Evolutionary conservation across 1,140 invertebrate species (phyloP), one percentile per base, ranked within the genome.

Genomic region (Popillia japonica): DNA sequence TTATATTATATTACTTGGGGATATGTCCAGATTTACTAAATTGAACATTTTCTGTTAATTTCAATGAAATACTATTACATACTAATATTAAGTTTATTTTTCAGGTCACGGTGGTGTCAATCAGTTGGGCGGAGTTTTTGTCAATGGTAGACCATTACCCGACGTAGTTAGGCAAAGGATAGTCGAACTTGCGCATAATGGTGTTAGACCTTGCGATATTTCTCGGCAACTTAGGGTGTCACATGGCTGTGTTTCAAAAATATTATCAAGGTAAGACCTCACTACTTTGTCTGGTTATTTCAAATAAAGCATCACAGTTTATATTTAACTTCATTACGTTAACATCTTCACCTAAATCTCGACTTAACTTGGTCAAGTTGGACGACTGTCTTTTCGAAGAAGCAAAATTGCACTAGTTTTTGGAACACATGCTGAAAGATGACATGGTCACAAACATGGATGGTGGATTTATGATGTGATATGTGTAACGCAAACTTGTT

Each of bases 101-200:
- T 22, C 90, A 97, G 96, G 96, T 91, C 96, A 97, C 87, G 96
- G 95, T 27, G 96, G 97, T 79, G 96, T 99, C 40, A 99, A 99
- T 88, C 97, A 99, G 88, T 90, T 98, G 73, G 97, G 97, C 78
- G 97, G 97, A 44, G 96, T 98, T 76, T 99, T 98, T 87, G 97
- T 99, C 61, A 99, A 99, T 88, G 97, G 97, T 20, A 90, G 97
- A 80, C 97, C 97, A 7, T 89, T 99, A 68, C 97, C 97, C 55
- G 97, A 98, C 88, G 94, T 97, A 76, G 96, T 98, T 22, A 90
- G 97, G 83, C 95, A 97, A 87, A 90, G 96, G 87, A 99, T 99
- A 87, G 97, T 99, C 48, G 96, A 99, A 87, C 89, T 99, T 79
- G 96, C 97, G 22, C 96, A 98, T 87, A 97, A 97, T 85, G 97